These are phyloP conservation scores for Ornithorhynchus anatinus DNA, from an alignment of 2,113 vertebrate genomes.

Conservation along the genomic window DNA sequence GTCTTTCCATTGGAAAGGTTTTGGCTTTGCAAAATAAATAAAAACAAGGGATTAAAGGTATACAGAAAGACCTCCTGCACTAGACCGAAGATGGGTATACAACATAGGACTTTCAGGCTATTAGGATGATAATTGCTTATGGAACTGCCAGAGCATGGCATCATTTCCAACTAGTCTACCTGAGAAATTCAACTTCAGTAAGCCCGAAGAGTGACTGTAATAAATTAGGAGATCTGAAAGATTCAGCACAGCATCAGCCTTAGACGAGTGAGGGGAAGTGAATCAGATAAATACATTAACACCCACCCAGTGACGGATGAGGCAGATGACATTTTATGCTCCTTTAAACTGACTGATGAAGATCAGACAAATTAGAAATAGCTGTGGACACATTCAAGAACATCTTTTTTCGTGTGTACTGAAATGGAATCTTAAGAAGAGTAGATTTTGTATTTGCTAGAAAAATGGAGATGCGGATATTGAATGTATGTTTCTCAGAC, in stretches of 20 bases:
- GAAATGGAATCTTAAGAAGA: conserved; percentile 67
- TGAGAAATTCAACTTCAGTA: conserved; percentile 73
- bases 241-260: conserved; percentile 68
- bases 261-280: conserved; percentile 61
- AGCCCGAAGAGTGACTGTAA: conserved; percentile 69
- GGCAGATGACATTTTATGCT: conserved; percentile 76
- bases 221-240: conserved; percentile 75
- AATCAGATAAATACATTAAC: conserved; percentile 79
- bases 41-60: conserved; percentile 4
- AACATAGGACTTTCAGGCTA: conserved; percentile 60
- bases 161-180: conserved; percentile 71
- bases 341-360: conserved; percentile 77
- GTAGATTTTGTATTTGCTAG: neutral
- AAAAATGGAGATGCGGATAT: conserved; percentile 20
- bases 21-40: conserved; percentile 1
- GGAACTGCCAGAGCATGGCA: conserved; percentile 69
- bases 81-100: conserved; percentile 55
- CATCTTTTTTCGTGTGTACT: conserved; percentile 39
- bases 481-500: conserved; percentile 5
- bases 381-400: conserved; percentile 70
- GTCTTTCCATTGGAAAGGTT: neutral
- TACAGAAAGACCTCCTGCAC: conserved; percentile 43
- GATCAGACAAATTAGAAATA: conserved; percentile 78
- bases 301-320: conserved; percentile 68
- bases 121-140: conserved; percentile 75